Conservation (phyloP, 2,113 vertebrate genomes). For the Serilophus lunatus region DNA sequence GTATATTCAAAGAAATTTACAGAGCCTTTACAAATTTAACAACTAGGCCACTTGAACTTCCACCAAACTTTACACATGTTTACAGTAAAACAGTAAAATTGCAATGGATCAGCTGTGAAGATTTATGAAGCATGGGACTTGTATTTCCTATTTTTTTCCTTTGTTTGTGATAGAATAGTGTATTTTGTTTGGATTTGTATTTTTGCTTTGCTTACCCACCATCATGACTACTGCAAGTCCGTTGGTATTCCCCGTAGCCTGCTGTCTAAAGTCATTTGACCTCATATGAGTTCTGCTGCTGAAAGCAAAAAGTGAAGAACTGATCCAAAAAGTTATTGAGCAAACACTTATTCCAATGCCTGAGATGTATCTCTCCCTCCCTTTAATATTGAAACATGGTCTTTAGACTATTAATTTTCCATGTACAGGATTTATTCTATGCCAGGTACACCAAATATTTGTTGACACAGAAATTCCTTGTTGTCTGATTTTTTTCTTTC, state of each 20-base stretch:
- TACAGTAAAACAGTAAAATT: neutral
- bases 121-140: neutral
- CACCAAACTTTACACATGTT: neutral
- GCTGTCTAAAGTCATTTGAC: neutral
- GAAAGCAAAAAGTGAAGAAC: neutral
- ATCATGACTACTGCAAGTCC: neutral
- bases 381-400: neutral
- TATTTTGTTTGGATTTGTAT: neutral
- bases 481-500: neutral
- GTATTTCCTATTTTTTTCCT: neutral
- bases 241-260: neutral
- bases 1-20: neutral
- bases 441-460: neutral
- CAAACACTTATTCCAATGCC: neutral
- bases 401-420: neutral
- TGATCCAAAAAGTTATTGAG: neutral
- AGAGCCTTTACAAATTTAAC: neutral
- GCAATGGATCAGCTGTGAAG: neutral
- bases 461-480: neutral
- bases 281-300: neutral
- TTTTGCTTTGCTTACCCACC: neutral
- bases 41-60: neutral
- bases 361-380: neutral
- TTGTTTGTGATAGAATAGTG: neutral
- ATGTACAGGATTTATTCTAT: neutral